Conservation (phyloP, 2,888 invertebrate species). For the Mesorhabditis sp. region DNA sequence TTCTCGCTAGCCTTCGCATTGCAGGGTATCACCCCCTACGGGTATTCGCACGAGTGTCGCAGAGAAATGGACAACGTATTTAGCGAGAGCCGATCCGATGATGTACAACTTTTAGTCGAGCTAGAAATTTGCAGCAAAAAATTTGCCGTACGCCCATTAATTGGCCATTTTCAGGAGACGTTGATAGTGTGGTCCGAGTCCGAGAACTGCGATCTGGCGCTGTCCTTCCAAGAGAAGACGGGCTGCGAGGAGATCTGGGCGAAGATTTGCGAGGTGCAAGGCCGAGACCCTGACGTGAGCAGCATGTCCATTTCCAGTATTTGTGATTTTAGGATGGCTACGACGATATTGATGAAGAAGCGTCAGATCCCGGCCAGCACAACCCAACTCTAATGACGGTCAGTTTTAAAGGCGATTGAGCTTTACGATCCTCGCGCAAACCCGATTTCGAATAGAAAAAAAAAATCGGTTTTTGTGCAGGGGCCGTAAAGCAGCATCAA, state of each 20-base stretch:
- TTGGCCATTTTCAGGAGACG: conserved; percentile 71
- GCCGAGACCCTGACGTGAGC: conserved; percentile 94
- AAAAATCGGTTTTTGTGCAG: too few species aligned
- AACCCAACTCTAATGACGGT: not conserved
- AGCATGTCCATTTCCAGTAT: not conserved
- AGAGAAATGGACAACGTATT: too few species aligned
- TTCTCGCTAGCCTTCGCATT: too few species aligned
- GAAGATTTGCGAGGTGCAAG: conserved; percentile 98
- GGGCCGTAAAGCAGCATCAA: too few species aligned
- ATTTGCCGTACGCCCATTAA: too few species aligned
- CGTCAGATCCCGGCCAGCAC: not conserved
- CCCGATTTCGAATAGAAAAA: too few species aligned
- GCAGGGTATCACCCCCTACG: too few species aligned
- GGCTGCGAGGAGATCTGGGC: conserved; percentile 99
- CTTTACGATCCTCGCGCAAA: too few species aligned
- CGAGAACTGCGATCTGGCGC: conserved; percentile 94
- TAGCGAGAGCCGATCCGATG: too few species aligned
- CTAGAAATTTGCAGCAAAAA: too few species aligned
- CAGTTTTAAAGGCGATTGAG: not conserved
- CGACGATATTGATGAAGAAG: conserved; percentile 9
- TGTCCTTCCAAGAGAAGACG: conserved; percentile 98
- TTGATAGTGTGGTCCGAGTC: conserved; percentile 99
- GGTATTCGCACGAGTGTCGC: too few species aligned
- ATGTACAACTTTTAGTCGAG: too few species aligned
- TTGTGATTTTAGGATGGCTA: conserved; percentile 8